These are phyloP conservation scores for Teinopalpus imperialis DNA, from an alignment of 2,888 invertebrate genomes.

Conservation along the genomic window DNA sequence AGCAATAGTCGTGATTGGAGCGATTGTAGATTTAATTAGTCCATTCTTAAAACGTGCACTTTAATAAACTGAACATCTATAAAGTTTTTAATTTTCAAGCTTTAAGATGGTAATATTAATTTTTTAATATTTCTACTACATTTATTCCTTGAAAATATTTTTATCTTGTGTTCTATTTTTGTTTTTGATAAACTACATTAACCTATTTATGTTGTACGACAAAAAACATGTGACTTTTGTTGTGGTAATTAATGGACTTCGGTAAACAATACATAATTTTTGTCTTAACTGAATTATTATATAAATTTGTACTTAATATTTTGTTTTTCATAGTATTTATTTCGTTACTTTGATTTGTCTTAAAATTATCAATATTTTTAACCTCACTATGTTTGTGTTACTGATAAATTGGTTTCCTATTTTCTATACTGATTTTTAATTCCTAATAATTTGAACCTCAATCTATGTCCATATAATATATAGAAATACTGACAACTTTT, in stretches of 20 bases:
- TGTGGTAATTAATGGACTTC: conserved; percentile 7
- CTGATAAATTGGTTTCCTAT: too few species aligned
- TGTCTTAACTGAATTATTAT: too few species aligned
- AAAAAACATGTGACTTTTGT: conserved; percentile 25
- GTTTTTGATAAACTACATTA: conserved; percentile 16
- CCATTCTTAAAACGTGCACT: conserved; percentile 14
- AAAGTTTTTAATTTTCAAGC: not conserved
- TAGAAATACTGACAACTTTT: too few species aligned
- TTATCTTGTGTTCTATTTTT: conserved; percentile 9
- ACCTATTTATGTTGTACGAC: conserved; percentile 13
- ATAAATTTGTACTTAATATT: too few species aligned
- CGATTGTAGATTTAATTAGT: conserved; percentile 24
- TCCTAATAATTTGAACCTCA: too few species aligned
- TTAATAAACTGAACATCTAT: not conserved
- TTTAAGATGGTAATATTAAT: conserved; percentile 25
- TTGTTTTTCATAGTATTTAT: too few species aligned
- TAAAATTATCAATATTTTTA: too few species aligned
- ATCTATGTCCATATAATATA: too few species aligned
- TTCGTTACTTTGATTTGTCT: too few species aligned
- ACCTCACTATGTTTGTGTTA: too few species aligned
- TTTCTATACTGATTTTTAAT: too few species aligned
- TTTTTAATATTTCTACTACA: not conserved
- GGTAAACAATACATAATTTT: not conserved
- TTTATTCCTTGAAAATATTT: not conserved
- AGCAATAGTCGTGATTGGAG: conserved; percentile 27